Evolutionary conservation across 1,140 invertebrate genomes (phyloP).

Genomic region (Drosophila tropicalis): DNA sequence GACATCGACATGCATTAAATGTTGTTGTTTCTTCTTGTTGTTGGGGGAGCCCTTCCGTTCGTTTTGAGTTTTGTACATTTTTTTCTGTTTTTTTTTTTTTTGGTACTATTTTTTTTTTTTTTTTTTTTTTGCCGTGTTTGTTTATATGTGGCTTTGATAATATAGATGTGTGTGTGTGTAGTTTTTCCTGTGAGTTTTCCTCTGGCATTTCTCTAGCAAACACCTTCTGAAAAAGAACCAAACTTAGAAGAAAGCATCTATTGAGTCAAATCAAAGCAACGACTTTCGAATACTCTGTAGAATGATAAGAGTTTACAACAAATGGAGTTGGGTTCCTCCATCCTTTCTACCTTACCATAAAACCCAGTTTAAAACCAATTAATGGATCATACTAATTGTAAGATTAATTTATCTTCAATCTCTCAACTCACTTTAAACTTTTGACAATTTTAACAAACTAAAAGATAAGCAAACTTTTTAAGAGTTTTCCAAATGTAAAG

Average conservation of each 20-base stretch:
- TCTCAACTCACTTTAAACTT: too few species aligned
- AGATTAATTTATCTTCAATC: too few species aligned
- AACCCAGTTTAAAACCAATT: too few species aligned
- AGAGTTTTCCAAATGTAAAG: too few species aligned
- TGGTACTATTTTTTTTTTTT: constrained; percentile 17
- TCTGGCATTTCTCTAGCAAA: constrained; percentile 18
- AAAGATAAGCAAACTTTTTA: too few species aligned
- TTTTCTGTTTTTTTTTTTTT: constrained; percentile 19
- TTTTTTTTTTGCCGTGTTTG: constrained; percentile 65
- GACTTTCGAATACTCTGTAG: background rate
- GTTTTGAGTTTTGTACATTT: constrained; percentile 22
- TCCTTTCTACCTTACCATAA: too few species aligned
- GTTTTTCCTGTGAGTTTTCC: constrained; percentile 5
- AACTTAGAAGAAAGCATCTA: background rate
- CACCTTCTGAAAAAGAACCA: background rate
- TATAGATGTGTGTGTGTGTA: constrained; percentile 16
- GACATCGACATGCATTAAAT: constrained; percentile 71
- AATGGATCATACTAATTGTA: too few species aligned
- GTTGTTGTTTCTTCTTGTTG: constrained; percentile 52
- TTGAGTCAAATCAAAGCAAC: background rate
- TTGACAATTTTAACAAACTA: too few species aligned
- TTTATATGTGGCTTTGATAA: constrained; percentile 47
- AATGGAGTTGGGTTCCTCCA: too few species aligned
- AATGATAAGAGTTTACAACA: too few species aligned
- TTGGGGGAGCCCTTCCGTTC: constrained; percentile 57